Evolutionary conservation across 2,888 invertebrate species (phyloP).

Genomic region (Callosobruchus maculatus): DNA sequence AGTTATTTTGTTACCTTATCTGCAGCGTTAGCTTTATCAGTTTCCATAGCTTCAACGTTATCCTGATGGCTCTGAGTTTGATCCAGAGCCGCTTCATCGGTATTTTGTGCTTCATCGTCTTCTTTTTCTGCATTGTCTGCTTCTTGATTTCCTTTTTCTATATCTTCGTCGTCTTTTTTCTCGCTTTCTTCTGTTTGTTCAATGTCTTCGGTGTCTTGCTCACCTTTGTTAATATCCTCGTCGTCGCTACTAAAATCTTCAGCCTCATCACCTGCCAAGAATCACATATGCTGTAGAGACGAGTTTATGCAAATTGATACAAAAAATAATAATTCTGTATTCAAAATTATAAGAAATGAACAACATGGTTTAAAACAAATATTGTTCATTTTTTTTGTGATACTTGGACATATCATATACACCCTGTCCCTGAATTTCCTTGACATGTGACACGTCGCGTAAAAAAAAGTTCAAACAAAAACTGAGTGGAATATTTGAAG

Average conservation of each 20-base stretch:
- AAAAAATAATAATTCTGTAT: no score
- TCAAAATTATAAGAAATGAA: no score
- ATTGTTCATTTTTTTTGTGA: no score
- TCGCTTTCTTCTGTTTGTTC: constrained; percentile 37
- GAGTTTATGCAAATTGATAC: constrained; percentile 17
- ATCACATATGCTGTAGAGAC: constrained; percentile 6
- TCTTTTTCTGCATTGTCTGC: constrained; percentile 11
- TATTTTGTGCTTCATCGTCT: constrained; percentile 38
- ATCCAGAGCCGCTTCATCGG: constrained; percentile 33
- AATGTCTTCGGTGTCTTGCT: constrained; percentile 45
- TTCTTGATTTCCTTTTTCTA: constrained; percentile 27
- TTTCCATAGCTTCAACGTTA: constrained; percentile 48
- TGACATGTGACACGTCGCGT: no score
- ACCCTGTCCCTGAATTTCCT: no score
- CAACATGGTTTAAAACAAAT: no score
- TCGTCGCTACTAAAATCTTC: constrained; percentile 42
- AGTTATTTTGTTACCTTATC: constrained; percentile 49
- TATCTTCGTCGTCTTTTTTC: constrained; percentile 37
- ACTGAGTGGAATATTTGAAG: no score
- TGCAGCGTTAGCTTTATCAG: constrained; percentile 47
- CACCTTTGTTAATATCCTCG: constrained; percentile 40
- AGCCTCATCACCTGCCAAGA: constrained; percentile 33
- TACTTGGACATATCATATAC: no score
- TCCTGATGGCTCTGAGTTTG: constrained; percentile 44
- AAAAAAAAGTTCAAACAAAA: no score